Base-by-base conservation (phyloP, 1,140 invertebrate species). In the Lanistes nyassanus region DNA sequence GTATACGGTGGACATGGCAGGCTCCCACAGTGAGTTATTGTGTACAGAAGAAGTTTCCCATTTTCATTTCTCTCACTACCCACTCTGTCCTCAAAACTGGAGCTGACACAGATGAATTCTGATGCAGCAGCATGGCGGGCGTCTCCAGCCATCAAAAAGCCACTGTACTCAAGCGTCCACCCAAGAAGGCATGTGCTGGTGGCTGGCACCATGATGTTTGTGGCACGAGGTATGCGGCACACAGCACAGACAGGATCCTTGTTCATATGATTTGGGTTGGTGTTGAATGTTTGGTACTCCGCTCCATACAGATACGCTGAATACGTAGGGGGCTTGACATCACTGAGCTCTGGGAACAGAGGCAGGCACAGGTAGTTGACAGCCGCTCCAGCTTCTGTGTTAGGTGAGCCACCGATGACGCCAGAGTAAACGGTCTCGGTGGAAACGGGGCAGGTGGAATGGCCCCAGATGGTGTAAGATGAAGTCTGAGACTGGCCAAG, bases 141-240 rank as follows among this genome's bases (percentile, higher is more conserved):
- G 19, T 47, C 42, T 2, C 42, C 42, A 47, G 42, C 42, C 42
- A 47, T 47, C 29, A 71, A 34, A n/a, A 34, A 71, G 16, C 69
- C 69, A 31, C 69, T 71, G 55, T 71, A 71, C 69, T 71, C 53
- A 13, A 71, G 55, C 2, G 26, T 29, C 69, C 69, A 71, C 19
- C 69, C 69, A n/a, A 13, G 23, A 2, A 0, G 13, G 34, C 69
- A 71, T 6, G n/a, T 34, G 36, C 9, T 71, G 31, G 51, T 58
- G 0, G 16, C 69, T 0, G 69, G 69, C 16, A 71, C 16, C 69
- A 71, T 71, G 69, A 71, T n/a, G 16, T 29, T 71, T 7, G 51
- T 56, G 5, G 69, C 31, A 0, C 53, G 55, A 29, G 26, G 55
- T 6, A 55, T 16, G 11, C 69, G 53, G 37, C 69, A 71, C 53